Evolutionary conservation across 2,797 vertebrate species (phyloP).

Genomic region (Onychomys torridus): DNA sequence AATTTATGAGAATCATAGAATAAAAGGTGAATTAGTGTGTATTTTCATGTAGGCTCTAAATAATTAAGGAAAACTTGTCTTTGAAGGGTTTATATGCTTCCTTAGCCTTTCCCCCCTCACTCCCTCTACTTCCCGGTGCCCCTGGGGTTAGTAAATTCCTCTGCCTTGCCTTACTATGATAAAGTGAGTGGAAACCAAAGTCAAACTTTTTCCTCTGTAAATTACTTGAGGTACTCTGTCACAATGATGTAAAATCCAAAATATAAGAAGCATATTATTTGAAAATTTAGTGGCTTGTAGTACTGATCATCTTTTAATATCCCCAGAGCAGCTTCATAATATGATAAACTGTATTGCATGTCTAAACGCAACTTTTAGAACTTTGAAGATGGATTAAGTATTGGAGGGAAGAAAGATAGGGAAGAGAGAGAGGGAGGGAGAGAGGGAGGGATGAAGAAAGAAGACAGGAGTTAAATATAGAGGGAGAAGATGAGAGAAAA

Average conservation of each 20-base stretch:
- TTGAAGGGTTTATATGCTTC: background rate
- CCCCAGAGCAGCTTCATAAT: background rate
- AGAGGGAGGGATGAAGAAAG: background rate
- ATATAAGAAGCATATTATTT: background rate
- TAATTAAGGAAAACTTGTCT: background rate
- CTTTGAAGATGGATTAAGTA: background rate
- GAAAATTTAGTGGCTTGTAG: background rate
- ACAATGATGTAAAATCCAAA: background rate
- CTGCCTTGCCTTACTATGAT: background rate
- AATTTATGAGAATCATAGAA: background rate
- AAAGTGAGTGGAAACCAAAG: background rate
- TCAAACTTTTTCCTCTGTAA: background rate
- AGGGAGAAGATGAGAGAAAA: background rate
- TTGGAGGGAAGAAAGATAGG: fast-evolving
- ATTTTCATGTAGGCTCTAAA: background rate
- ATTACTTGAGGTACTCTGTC: background rate
- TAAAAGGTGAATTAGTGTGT: background rate
- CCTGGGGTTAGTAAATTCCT: background rate
- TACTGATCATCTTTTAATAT: background rate
- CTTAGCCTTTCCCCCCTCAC: no score
- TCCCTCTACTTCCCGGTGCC: background rate
- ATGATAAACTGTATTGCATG: background rate
- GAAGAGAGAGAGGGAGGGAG: fast-evolving
- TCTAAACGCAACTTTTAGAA: background rate
- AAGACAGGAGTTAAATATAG: background rate